These are phyloP conservation scores for Hydrozoanthus tunicans DNA, from an alignment of 64 coral and sea anemone species.

Conservation along the genomic window DNA sequence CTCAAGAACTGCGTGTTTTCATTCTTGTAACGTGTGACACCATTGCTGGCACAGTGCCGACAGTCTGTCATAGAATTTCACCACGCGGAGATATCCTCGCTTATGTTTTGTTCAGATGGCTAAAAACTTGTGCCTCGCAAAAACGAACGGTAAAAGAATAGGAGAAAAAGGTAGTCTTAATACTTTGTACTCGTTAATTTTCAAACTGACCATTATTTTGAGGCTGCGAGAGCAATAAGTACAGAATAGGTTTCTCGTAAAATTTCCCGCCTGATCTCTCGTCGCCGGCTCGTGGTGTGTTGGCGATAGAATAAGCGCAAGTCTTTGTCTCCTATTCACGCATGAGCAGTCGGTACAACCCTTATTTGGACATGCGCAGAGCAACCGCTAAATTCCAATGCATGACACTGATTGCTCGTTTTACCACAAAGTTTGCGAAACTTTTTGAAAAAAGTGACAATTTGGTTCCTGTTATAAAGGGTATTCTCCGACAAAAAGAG, in stretches of 20 bases:
- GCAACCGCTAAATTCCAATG: slow-evolving; percentile 9
- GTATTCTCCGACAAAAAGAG: background rate
- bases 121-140: background rate
- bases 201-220: background rate
- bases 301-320: background rate
- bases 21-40: background rate
- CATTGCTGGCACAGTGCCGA: slow-evolving; percentile 26
- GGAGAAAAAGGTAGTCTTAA: background rate
- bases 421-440: slow-evolving; percentile 44
- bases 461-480: slow-evolving; percentile 15
- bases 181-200: background rate
- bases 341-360: slow-evolving; percentile 15
- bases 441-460: slow-evolving; percentile 54
- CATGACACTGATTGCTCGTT: slow-evolving; percentile 43
- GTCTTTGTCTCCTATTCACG: slow-evolving; percentile 30
- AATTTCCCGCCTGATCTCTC: slow-evolving; percentile 23
- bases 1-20: background rate
- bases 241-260: background rate
- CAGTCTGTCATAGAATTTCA: background rate
- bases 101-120: background rate
- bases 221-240: background rate
- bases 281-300: slow-evolving; percentile 16
- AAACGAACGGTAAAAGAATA: background rate
- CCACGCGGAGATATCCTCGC: slow-evolving; percentile 4
- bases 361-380: slow-evolving; percentile 15